These are phyloP conservation scores for Sericinus montela DNA, from an alignment of 2,888 invertebrate species.

Conservation along the genomic window DNA sequence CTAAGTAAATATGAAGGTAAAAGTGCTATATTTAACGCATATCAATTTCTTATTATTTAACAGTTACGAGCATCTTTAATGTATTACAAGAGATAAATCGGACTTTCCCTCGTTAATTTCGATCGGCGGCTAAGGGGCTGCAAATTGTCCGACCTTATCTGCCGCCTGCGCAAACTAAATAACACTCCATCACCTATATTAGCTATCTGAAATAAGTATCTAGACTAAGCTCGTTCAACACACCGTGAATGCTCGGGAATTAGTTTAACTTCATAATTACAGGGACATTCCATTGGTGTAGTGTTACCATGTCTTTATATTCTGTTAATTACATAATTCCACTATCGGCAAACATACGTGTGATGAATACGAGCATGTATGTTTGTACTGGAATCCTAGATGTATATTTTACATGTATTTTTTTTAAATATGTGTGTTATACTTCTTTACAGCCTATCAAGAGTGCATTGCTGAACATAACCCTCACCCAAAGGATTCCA, in stretches of 20 bases:
- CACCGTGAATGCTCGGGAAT: constrained; percentile 1
- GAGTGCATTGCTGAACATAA: too few species aligned
- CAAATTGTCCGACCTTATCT: constrained; percentile 17
- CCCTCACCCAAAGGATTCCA: too few species aligned
- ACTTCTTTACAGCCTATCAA: too few species aligned
- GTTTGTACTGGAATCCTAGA: too few species aligned
- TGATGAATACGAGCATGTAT: too few species aligned
- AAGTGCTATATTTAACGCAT: too few species aligned
- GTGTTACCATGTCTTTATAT: background rate
- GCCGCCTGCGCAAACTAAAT: constrained; percentile 1
- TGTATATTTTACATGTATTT: too few species aligned
- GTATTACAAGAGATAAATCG: constrained; percentile 6
- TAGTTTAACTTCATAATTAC: constrained; percentile 14
- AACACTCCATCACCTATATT: constrained; percentile 13
- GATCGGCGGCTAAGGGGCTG: constrained; percentile 2
- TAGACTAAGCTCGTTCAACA: constrained; percentile 1
- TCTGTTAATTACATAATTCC: too few species aligned
- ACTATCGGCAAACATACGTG: too few species aligned
- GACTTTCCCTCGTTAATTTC: constrained; percentile 15
- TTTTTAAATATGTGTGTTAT: too few species aligned
- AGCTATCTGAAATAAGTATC: constrained; percentile 14
- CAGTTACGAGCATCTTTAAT: constrained; percentile 12
- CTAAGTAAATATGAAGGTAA: too few species aligned
- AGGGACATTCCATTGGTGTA: background rate
- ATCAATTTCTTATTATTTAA: constrained; percentile 16